These are phyloP conservation scores for Paedocypris micromegethes DNA, from an alignment of 2,797 vertebrate species.

Conservation along the genomic window DNA sequence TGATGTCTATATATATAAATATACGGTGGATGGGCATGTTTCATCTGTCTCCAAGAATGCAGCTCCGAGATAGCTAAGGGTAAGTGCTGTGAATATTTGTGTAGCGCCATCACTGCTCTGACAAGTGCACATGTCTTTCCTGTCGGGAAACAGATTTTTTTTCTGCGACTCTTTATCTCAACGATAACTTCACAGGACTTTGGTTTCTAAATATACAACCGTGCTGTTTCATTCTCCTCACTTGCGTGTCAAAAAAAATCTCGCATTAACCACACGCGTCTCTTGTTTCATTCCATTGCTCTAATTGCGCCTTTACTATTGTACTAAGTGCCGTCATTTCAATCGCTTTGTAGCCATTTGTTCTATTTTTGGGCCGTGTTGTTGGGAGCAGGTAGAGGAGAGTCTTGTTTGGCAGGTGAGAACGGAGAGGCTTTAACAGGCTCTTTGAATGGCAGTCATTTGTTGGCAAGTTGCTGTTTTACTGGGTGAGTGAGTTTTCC, in stretches of 20 bases:
- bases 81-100: conserved; percentile 5
- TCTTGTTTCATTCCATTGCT: conserved; percentile 6
- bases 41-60: conserved; percentile 18
- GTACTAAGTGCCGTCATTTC: conserved; percentile 12
- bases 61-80: conserved; percentile 6
- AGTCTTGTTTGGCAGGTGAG: conserved; percentile 4
- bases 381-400: neutral
- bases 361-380: conserved; percentile 24
- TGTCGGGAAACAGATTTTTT: conserved; percentile 14
- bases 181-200: conserved; percentile 16
- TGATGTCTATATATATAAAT: conserved; percentile 28
- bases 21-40: neutral
- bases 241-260: conserved; percentile 5
- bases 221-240: conserved; percentile 16
- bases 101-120: neutral
- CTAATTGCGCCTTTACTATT: conserved; percentile 3
- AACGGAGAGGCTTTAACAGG: neutral
- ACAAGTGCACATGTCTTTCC: conserved; percentile 22
- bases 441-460: conserved; percentile 2
- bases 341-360: conserved; percentile 1
- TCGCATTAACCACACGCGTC: conserved; percentile 1
- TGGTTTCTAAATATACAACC: conserved; percentile 24
- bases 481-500: neutral
- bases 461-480: neutral
- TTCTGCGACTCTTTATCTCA: conserved; percentile 21